A percentile compares a stretch with the other conserved stretches of the same genome.
phyloP scores from a whole-genome alignment of 2,888 invertebrate genomes.

The Dryocosmus kuriphilus region DNA sequence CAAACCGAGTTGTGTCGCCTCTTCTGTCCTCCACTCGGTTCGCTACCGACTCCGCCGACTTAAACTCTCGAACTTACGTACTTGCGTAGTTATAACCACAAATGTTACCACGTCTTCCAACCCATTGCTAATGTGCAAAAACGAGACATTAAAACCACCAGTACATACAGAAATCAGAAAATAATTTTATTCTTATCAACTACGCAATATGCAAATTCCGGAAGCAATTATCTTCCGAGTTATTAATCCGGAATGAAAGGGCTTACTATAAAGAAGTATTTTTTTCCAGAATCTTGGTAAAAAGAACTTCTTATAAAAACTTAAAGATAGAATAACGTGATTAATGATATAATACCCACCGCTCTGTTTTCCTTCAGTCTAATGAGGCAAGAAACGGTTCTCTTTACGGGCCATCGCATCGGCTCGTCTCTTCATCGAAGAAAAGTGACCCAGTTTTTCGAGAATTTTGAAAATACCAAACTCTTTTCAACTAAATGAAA shows the following conservation, averaged over 20 bases:
- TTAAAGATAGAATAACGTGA: no score
- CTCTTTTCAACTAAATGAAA: no score
- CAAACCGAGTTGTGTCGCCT: slow-evolving; percentile 68
- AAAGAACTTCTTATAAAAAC: no score
- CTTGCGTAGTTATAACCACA: slow-evolving; percentile 56
- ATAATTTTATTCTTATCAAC: slow-evolving; percentile 13
- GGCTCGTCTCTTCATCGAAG: no score
- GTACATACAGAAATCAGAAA: neutral
- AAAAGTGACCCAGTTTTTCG: no score
- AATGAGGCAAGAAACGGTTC: no score
- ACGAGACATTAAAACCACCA: slow-evolving; percentile 7
- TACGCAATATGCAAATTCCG: neutral
- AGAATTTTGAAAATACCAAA: no score
- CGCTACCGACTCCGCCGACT: slow-evolving; percentile 59
- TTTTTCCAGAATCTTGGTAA: neutral
- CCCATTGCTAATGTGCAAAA: slow-evolving; percentile 60
- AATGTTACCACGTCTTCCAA: slow-evolving; percentile 55
- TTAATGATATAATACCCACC: no score
- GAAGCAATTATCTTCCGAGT: neutral
- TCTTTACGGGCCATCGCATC: no score
- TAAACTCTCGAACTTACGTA: slow-evolving; percentile 65
- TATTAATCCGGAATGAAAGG: neutral
- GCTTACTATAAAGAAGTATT: neutral
- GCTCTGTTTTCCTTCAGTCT: no score
- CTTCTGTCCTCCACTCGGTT: slow-evolving; percentile 52